Evolutionary conservation across 2,888 invertebrate species (phyloP).

Genomic region (Cosmopolites sordidus): DNA sequence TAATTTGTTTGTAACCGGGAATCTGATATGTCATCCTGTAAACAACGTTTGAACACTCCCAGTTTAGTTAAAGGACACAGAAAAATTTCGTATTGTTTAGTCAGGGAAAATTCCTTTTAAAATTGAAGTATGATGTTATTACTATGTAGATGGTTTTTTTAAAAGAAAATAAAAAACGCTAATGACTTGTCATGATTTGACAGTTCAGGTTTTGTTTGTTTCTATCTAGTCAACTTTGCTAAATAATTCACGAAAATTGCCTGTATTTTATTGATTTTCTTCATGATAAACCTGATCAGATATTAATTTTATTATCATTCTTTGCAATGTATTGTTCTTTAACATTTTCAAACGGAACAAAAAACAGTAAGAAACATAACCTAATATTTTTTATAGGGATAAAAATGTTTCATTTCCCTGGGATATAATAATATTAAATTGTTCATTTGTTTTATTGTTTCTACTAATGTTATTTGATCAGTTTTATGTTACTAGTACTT

Average conservation of each 20-base stretch:
- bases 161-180: slow-evolving; percentile 8
- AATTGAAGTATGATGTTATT: no score
- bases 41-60: slow-evolving; percentile 39
- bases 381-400: neutral
- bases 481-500: no score
- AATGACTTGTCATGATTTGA: slow-evolving; percentile 10
- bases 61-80: slow-evolving; percentile 20
- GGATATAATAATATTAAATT: no score
- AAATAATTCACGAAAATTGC: slow-evolving; percentile 11
- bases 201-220: slow-evolving; percentile 14
- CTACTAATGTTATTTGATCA: no score
- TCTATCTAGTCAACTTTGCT: slow-evolving; percentile 4
- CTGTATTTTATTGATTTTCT: slow-evolving; percentile 14
- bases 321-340: neutral
- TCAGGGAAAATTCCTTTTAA: no score
- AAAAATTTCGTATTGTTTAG: neutral
- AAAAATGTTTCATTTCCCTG: no score
- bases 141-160: no score
- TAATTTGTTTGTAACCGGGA: slow-evolving; percentile 50
- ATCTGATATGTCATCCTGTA: slow-evolving; percentile 47
- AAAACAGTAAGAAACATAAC: neutral
- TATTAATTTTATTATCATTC: neutral
- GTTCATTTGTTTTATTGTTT: no score
- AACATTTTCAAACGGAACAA: neutral
- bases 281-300: neutral